Evolutionary conservation across 2,113 vertebrate species (phyloP).

Genomic region (Scalopus aquaticus): DNA sequence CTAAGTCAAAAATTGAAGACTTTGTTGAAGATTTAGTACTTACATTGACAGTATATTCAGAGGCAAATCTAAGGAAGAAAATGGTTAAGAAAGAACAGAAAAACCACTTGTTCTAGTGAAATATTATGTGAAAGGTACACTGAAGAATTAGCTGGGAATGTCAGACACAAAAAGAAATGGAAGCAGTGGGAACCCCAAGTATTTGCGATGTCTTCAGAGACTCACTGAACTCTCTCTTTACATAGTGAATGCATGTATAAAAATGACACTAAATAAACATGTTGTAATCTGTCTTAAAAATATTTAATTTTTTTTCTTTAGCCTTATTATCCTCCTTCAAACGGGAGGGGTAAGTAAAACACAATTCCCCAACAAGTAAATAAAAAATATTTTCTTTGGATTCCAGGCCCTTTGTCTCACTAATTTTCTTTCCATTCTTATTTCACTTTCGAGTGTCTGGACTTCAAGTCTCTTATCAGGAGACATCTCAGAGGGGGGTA

Average conservation of each 20-base stretch:
- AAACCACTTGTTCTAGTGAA: constrained; percentile 90
- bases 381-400: neutral
- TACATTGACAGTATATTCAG: constrained; percentile 93
- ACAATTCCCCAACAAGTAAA: neutral
- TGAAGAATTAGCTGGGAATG: constrained; percentile 91
- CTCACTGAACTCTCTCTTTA: neutral
- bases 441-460: neutral
- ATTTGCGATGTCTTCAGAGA: neutral
- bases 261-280: neutral
- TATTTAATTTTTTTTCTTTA: neutral
- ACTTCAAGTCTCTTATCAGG: neutral
- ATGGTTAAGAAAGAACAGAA: constrained; percentile 93
- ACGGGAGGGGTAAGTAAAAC: neutral
- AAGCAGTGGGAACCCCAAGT: neutral
- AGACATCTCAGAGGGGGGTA: neutral
- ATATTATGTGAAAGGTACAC: constrained; percentile 86
- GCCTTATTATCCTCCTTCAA: neutral
- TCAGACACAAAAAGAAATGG: constrained; percentile 93
- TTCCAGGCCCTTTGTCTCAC: neutral
- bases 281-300: neutral
- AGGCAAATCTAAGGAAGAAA: constrained; percentile 95
- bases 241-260: neutral
- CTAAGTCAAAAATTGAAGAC: constrained; percentile 96
- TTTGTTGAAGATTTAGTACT: constrained; percentile 96
- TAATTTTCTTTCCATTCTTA: neutral